Evolutionary conservation across 2,797 vertebrate species (phyloP).

Genomic region (Oreortyx pictus): DNA sequence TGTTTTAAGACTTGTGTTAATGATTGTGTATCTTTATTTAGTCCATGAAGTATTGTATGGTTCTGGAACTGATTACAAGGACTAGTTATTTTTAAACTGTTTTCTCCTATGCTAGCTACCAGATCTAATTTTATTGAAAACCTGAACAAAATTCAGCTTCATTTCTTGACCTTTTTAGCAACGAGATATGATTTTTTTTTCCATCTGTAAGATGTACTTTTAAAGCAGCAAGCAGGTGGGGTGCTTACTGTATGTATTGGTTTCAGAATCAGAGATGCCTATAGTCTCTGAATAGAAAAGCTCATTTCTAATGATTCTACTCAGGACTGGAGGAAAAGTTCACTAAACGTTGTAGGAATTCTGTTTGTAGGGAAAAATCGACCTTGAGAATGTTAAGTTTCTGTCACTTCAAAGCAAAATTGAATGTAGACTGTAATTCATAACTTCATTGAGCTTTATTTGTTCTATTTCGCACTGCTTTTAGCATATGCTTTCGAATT

Average conservation of each 20-base stretch:
- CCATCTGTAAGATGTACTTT: neutral
- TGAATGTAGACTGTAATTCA: constrained; percentile 46
- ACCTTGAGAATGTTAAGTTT: constrained; percentile 18
- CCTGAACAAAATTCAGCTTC: neutral
- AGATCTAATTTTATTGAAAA: neutral
- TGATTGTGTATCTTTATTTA: neutral
- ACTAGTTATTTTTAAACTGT: neutral
- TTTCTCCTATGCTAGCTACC: neutral
- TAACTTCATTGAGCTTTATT: constrained; percentile 69
- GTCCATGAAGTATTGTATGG: neutral
- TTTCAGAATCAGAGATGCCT: constrained; percentile 13
- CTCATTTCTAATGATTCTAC: constrained; percentile 30
- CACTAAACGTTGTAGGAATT: constrained; percentile 17
- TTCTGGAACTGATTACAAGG: neutral
- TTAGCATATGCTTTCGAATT: constrained; percentile 80
- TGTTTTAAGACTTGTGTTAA: neutral
- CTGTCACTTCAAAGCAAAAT: constrained; percentile 50
- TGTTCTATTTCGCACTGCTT: constrained; percentile 76
- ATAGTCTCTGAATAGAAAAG: constrained; percentile 3
- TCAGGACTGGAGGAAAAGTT: constrained; percentile 39
- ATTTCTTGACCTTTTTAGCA: neutral
- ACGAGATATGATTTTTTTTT: neutral
- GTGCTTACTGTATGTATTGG: neutral
- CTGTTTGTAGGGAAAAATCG: neutral
- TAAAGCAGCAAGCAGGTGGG: constrained; percentile 29